Base-by-base conservation (phyloP, 2,888 invertebrate species). In the Temnothorax unifasciatus region DNA sequence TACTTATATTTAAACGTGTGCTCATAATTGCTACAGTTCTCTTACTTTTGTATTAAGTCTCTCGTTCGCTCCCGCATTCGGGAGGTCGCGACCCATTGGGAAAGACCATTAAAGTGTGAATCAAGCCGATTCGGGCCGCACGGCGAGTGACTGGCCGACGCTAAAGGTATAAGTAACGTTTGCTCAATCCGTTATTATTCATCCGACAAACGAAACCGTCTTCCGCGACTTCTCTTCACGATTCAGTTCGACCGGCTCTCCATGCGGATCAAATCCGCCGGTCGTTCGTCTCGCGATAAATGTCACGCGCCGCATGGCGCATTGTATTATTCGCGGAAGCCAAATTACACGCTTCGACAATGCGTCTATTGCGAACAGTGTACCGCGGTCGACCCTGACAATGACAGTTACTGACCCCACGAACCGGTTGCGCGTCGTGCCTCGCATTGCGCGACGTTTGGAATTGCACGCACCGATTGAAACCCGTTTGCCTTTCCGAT, bases 331-430 rank as follows among this genome's bases (percentile, higher is more conserved):
- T 71, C 38, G 71, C 34, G 25, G 38, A 18, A 18, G 47, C 13
- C 38, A 61, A 73, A 82, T 82, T 74, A 64, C 21, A 34, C 52
- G 52, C 52, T 21, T 63, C 63, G 44, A 63, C 52, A 75, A 75
- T 64, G 52, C 25, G 63, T 64, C 18, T 52, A 83, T 29, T 52
- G 57, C 57, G 38, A 81, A 52, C 38, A 34, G 13, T 9, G 3
- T 38, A 34, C 21, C 38, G 59, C 18, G 47, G 29, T 25, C 86
- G 90, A 83, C 89, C 90, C 87, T 90, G 90, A 85, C 88, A 89
- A 87, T 89, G 89, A 89, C 82, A 85, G 75, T 75, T 68, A 83
- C 63, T 85, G 89, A 89, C 83, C 87, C 87, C 82, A 68, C 81
- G n/a, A 75, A 82, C 83, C 85, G 87, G 82, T 82, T 76, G 68